Conservation (phyloP, 2,797 vertebrate genomes). For the Siniperca obscura region DNA sequence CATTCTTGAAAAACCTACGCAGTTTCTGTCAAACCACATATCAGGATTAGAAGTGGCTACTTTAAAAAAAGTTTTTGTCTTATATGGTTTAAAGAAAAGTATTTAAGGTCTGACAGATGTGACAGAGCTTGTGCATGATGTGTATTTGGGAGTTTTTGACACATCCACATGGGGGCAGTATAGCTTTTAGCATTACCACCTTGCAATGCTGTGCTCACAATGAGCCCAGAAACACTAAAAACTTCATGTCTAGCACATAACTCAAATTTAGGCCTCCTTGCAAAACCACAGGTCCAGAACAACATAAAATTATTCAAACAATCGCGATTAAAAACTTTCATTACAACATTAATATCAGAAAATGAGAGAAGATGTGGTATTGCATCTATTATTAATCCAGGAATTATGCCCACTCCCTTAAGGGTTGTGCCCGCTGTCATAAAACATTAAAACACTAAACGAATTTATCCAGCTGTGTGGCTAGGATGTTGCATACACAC, state of each 20-base stretch:
- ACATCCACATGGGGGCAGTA: slow-evolving; percentile 70
- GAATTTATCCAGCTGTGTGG: background rate
- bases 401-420: background rate
- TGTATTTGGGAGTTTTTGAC: slow-evolving; percentile 12
- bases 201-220: background rate
- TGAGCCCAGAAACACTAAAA: background rate
- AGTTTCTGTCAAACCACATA: slow-evolving; percentile 86
- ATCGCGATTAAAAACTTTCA: background rate
- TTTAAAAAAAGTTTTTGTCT: background rate
- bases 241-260: background rate
- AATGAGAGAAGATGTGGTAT: background rate
- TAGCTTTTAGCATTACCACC: slow-evolving; percentile 1
- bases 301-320: background rate
- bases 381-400: slow-evolving; percentile 27
- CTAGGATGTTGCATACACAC: slow-evolving; percentile 1
- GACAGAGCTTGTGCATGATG: background rate
- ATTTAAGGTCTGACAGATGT: background rate
- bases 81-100: background rate
- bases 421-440: background rate
- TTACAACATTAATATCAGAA: slow-evolving; percentile 10
- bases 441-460: slow-evolving; percentile 16
- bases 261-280: background rate
- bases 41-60: background rate
- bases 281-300: slow-evolving; percentile 4
- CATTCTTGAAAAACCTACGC: slow-evolving; percentile 85